Evolutionary conservation across 2,888 invertebrate genomes (phyloP), one percentile per base, ranked within the genome.

Genomic region (Netelia melanura): DNA sequence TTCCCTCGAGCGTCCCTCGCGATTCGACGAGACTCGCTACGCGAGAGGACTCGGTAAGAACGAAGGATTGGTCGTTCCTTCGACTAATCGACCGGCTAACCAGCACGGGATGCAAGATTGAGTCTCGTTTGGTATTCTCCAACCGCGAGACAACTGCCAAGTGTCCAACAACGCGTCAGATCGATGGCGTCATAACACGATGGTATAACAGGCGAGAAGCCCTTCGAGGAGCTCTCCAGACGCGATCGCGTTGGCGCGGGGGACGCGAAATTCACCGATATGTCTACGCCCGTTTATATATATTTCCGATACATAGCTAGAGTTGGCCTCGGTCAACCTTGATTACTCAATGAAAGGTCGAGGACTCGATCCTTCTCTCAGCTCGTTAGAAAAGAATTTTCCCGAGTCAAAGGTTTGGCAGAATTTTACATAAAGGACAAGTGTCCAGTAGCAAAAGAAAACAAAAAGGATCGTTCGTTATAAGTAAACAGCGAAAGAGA

Each of bases 161-260:
- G 62, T 86, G 82, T 83, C 76, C 67, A 77, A 83, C 67, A 85
- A 85, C 84, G 88, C 85, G 88, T 90, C 92, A 91, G 91, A 93
- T 92, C 92, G 92, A 93, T 93, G 92, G 91, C 91, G 90, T 90
- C 91, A 90, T 89, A 90, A 91, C 90, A 89, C 87, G 90, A 88
- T 81, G 84, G 54, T 17, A 84, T 79, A 93, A 81, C 91, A 93
- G 93, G 93, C 83, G 72, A 89, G 71, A 81, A 93, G 89, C 81
- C 67, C 9, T 5, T 11, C 21, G 21, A 88, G 72, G 79, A 86
- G 84, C 43, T 85, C 67, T 62, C 52, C 1, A 78, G 38, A 67
- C 48, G 54, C 21, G 6, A 54, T 43, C 62, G 64, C 62, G 74
- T 74, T 64, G 77, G 52, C 64, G 70, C 48, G 8, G 30, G 25